phyloP scores from a whole-genome alignment of 37 sponge, comb jelly and placozoan species.

The Mnemiopsis leidyi region DNA sequence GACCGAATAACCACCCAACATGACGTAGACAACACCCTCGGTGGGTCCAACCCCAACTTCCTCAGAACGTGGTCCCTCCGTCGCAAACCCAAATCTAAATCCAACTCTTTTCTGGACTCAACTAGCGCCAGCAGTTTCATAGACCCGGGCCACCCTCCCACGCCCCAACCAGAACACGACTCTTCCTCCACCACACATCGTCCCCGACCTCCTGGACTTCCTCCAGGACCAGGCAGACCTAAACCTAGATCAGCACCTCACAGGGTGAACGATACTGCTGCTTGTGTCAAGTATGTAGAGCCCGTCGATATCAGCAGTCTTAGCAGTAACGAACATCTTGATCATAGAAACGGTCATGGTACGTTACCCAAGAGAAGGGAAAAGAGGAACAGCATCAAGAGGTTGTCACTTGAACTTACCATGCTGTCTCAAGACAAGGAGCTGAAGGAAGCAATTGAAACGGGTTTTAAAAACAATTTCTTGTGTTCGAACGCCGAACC shows the following conservation, averaged over 20 bases:
- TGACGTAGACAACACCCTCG: background rate
- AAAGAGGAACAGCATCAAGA: background rate
- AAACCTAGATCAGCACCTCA: background rate
- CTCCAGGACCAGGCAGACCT: background rate
- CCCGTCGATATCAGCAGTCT: background rate
- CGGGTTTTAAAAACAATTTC: background rate
- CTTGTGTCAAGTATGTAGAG: background rate
- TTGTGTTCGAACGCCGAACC: background rate
- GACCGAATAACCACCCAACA: background rate
- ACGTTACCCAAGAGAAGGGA: background rate
- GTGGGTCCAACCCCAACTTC: background rate
- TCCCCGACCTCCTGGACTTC: background rate
- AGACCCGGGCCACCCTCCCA: conserved; percentile 40
- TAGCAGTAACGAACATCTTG: background rate
- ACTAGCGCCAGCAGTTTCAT: background rate
- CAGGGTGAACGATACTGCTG: background rate
- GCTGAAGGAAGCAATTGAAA: background rate
- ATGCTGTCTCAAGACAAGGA: background rate
- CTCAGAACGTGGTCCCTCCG: conserved; percentile 40
- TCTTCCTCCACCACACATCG: no score
- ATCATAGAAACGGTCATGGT: background rate
- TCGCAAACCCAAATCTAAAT: background rate
- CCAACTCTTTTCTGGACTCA: background rate
- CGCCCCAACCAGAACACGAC: background rate
- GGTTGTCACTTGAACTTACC: background rate